Base-by-base conservation (phyloP, 2,797 vertebrate species). In the Chaunax sp. region DNA sequence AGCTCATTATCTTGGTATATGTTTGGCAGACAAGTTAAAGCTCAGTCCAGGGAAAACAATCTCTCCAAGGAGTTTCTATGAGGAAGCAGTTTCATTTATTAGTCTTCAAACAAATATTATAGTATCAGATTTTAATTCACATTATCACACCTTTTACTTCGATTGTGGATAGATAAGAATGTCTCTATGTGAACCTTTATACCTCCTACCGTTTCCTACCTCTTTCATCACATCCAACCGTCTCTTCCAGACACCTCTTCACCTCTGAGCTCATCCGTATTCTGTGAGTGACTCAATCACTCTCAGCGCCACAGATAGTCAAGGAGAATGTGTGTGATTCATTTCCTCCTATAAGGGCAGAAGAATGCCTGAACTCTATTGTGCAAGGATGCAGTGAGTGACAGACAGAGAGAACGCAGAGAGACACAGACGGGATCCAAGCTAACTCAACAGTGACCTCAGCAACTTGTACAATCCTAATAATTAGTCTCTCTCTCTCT, bases 191-290 rank as follows among this genome's bases (percentile, higher is more conserved):
- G 33, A 78, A 58, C 47, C 38, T 51, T 58, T 55, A 47, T 63
- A 43, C 64, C 58, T 59, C 51, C 38, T 61, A 37, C 57, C 46
- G n/a, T 54, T 57, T 26, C 15, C 55, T 69, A n/a, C n/a, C 20
- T 20, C 72, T 55, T 67, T 30, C 9, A 30, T n/a, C n/a, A n/a
- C n/a, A n/a, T n/a, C 49, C 44, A 45, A 68, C 63, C 69, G 35
- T 77, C 50, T 75, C 77, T 47, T 75, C 53, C 61, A 61, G 62
- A 59, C 41, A 50, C 60, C 72, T 64, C 73, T 41, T 81, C 58
- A 64, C 75, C 72, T 78, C 57, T 45, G 65, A 80, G 46, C 72
- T 86, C 82, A 88, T 86, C 78, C 77, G 78, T 78, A 86, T 90
- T 89, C 84, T 72, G 64, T 46, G 64, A 77, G 75, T 79, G 83